These are phyloP conservation scores for Dolomedes plantarius DNA, from an alignment of 2,888 invertebrate species.

Conservation along the genomic window DNA sequence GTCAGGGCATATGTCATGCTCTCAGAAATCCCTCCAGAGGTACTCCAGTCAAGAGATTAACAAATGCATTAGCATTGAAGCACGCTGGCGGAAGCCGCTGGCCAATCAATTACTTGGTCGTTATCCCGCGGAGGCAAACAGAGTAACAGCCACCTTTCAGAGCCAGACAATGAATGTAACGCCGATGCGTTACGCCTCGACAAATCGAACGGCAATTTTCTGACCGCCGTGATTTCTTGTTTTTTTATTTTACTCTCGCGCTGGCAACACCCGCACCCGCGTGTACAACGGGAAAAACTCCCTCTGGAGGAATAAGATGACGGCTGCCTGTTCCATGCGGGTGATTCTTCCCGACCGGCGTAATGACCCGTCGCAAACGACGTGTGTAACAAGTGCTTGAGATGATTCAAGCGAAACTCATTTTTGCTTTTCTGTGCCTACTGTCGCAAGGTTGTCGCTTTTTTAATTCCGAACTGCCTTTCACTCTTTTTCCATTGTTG, in stretches of 20 bases:
- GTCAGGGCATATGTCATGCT: no score
- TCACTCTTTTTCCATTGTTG: background rate
- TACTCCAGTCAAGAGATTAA: no score
- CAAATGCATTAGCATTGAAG: no score
- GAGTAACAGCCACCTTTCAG: background rate
- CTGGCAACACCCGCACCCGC: conserved; percentile 3
- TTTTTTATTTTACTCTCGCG: background rate
- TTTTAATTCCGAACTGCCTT: background rate
- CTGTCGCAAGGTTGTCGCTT: conserved; percentile 2
- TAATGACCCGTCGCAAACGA: conserved; percentile 58
- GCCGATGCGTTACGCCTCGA: background rate
- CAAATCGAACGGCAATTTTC: background rate
- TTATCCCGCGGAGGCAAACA: background rate
- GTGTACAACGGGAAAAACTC: conserved; percentile 22
- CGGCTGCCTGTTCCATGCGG: conserved; percentile 57
- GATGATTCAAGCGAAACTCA: conserved; percentile 53
- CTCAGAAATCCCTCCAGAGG: no score
- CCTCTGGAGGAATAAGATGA: conserved; percentile 18
- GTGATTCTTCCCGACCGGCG: conserved; percentile 51
- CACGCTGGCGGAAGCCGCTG: background rate
- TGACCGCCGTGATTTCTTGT: background rate
- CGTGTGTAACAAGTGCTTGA: conserved; percentile 42
- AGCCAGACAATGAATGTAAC: background rate
- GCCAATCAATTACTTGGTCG: background rate
- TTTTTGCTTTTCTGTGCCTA: background rate